These are phyloP conservation scores for Dendrocincla tyrannina DNA, from an alignment of 2,797 vertebrate species.

Conservation along the genomic window DNA sequence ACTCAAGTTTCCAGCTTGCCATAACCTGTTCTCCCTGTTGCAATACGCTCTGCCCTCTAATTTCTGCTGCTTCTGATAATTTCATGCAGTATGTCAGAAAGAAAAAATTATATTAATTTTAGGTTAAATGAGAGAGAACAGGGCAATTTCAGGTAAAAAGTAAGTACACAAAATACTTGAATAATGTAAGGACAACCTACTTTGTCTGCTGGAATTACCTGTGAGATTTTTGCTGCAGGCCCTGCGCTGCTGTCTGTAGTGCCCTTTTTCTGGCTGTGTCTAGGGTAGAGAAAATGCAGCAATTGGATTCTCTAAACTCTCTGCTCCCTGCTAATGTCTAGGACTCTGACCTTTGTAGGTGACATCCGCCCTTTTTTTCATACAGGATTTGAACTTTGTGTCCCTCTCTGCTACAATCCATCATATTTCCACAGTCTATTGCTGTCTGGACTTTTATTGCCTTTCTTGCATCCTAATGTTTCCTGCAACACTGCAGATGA, in stretches of 20 bases:
- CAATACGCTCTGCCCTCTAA: neutral
- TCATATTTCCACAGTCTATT: neutral
- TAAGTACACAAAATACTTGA: neutral
- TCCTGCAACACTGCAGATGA: neutral
- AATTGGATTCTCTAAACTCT: neutral
- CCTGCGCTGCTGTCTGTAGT: neutral
- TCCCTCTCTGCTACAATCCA: neutral
- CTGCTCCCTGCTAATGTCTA: neutral
- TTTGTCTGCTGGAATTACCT: neutral
- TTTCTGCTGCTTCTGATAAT: neutral
- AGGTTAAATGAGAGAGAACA: neutral
- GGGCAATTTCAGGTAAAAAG: neutral
- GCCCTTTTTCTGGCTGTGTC: neutral
- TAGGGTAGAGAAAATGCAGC: neutral
- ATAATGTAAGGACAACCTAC: neutral
- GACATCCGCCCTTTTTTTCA: neutral
- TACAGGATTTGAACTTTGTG: neutral
- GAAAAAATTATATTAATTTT: neutral
- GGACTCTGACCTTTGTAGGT: conserved; percentile 26
- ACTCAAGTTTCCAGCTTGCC: neutral
- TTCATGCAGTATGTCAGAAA: neutral
- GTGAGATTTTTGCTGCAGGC: neutral
- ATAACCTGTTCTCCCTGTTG: neutral
- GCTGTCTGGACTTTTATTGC: neutral
- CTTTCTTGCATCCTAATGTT: neutral